Percentiles rank a stretch among this genome's conserved stretches.
phyloP scores from a whole-genome alignment of 2,797 vertebrate genomes.

The Babyrousa celebensis region DNA sequence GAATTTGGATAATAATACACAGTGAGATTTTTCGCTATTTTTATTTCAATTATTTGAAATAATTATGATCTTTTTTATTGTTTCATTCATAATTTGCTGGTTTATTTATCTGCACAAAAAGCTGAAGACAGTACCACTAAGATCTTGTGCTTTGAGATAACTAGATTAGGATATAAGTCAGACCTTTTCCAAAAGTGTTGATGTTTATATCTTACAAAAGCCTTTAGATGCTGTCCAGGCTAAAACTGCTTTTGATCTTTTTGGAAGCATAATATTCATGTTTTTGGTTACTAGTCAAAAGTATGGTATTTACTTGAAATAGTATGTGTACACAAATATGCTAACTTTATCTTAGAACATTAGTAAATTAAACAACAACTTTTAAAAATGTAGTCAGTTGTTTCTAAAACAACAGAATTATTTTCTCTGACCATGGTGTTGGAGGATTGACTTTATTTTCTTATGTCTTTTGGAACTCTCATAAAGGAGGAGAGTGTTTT shows the following conservation, averaged over 20 bases:
- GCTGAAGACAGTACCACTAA: not conserved
- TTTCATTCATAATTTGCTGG: not conserved
- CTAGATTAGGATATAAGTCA: not conserved
- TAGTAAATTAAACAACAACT: not conserved
- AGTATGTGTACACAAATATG: not conserved
- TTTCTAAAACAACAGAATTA: constrained; percentile 24
- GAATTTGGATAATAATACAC: not conserved
- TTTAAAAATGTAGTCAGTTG: not conserved
- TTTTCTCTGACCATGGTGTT: not conserved
- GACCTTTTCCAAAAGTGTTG: not conserved
- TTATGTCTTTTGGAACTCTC: constrained; percentile 14
- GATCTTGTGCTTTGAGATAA: not conserved
- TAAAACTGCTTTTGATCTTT: not conserved
- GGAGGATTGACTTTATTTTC: not conserved
- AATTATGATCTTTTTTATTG: not conserved
- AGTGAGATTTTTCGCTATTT: not conserved
- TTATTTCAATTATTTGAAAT: not conserved
- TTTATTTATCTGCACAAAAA: not conserved
- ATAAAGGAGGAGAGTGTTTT: constrained; percentile 7
- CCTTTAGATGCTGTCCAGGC: not conserved
- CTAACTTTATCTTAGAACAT: not conserved
- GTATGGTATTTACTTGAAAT: constrained; percentile 45
- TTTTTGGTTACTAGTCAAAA: constrained; percentile 10
- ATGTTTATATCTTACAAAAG: not conserved
- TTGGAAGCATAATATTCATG: constrained; percentile 56